Evolutionary conservation across 1,140 invertebrate species (phyloP), one percentile per base, ranked within the genome.

Genomic region (Lerema accius): DNA sequence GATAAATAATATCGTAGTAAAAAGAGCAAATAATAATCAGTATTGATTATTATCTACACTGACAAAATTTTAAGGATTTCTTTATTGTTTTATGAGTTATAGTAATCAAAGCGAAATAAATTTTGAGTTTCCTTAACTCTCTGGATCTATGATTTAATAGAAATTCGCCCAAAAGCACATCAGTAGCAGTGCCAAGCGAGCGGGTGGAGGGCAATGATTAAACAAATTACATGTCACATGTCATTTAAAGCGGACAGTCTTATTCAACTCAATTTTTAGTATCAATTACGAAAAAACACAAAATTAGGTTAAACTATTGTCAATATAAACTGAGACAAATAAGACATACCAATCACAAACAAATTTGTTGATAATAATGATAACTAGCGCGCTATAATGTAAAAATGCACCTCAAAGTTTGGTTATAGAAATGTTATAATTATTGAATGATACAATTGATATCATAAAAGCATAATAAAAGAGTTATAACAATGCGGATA

Each of bases 181-280:
- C 50, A 19, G 37, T 28, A 40, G 50, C 50, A 23, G 50, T 55
- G 50, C 50, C 50, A 55, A 55, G 50, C 50, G 50, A 55, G 50
- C 37, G 37, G 17, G 50, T 39, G 10, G 11, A 55, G 50, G 50
- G 37, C 17, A 13, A 40, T 40, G 16, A 39, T 26, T 42, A 19
- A 40, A 11, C 13, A 26, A 40, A 26, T 26, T 23, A 40, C 23
- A 42, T 42, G 37, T 42, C 42, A 55, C 42, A 9, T 55, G 19
- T 55, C 26, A n/a, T 55, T 55, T 15, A 3, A 23, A 16, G 14
- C 11, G 11, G 10, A 53, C 17, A 53, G 15, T 13, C 50, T 40
- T 14, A 53, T 53, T 53, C 17, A 53, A 53, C 16, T 23, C 50
- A 53, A 53, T 53, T 42, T 14, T 14, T 17, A 10, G 11, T 6